These are phyloP conservation scores for Daubentonia madagascariensis DNA, from an alignment of 2,113 vertebrate genomes.

Conservation along the genomic window DNA sequence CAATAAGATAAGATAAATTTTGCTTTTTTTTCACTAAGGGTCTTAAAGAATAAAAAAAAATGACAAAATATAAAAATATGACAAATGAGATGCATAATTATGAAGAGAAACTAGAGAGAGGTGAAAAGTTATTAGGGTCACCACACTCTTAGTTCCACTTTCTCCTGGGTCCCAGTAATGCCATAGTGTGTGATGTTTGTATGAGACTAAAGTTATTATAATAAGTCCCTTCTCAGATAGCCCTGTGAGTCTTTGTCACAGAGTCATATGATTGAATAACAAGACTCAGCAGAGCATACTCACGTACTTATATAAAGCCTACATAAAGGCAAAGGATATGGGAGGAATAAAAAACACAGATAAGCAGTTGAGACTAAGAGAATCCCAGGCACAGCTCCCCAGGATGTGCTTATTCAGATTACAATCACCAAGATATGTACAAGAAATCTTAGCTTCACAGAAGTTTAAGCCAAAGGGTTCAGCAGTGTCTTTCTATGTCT, in stretches of 20 bases:
- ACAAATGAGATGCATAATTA: background rate
- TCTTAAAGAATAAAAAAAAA: background rate
- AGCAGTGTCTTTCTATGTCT: background rate
- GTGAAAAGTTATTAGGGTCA: background rate
- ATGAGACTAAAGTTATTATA: background rate
- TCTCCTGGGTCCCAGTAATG: background rate
- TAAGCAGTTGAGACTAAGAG: background rate
- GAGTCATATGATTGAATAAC: background rate
- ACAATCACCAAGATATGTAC: background rate
- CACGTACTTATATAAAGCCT: background rate
- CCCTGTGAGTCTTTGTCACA: background rate
- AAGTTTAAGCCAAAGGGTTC: background rate
- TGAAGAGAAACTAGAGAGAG: background rate
- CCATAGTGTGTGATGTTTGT: background rate
- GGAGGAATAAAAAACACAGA: background rate
- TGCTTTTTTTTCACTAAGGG: background rate
- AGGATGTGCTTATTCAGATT: background rate
- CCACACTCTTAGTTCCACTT: background rate
- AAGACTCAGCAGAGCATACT: background rate
- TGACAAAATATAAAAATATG: background rate
- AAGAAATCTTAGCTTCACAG: background rate
- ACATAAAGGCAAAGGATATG: background rate
- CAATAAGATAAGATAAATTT: background rate
- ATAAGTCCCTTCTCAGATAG: background rate
- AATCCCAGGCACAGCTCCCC: background rate